Percentiles rank a stretch among this genome's conserved stretches.
Evolutionary conservation across 2,113 vertebrate genomes (phyloP).

Genomic region (Onychostoma macrolepis): DNA sequence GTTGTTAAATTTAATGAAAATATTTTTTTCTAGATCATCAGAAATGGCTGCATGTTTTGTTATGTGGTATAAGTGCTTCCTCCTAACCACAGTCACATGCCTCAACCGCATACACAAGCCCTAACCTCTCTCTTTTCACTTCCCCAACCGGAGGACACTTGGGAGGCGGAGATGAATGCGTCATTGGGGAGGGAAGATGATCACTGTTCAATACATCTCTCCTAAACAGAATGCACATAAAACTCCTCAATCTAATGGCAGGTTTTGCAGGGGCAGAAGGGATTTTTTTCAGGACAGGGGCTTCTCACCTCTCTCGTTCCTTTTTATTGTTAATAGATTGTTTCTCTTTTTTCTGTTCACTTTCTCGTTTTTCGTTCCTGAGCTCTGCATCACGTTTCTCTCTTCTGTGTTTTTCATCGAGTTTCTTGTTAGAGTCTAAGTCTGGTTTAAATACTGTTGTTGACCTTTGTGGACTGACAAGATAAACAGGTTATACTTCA

Average conservation of each 20-base stretch:
- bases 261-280: conserved; percentile 27
- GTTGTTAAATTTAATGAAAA: not conserved
- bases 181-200: conserved; percentile 26
- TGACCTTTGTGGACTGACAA: conserved; percentile 64
- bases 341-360: conserved; percentile 56
- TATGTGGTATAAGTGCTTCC: not conserved
- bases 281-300: not conserved
- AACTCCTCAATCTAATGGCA: not conserved
- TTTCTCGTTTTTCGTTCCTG: conserved; percentile 52
- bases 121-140: conserved; percentile 58
- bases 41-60: conserved; percentile 3
- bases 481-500: conserved; percentile 56
- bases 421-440: conserved; percentile 65
- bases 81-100: conserved; percentile 24
- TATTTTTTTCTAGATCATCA: not conserved
- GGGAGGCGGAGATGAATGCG: conserved; percentile 47
- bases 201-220: conserved; percentile 66
- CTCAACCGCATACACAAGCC: conserved; percentile 18
- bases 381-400: conserved; percentile 56
- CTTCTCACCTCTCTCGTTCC: conserved; percentile 73
- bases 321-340: conserved; percentile 54
- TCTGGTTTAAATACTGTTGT: conserved; percentile 57
- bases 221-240: conserved; percentile 62
- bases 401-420: conserved; percentile 57
- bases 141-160: conserved; percentile 43